Conservation (phyloP, 2,113 vertebrate genomes). For the Neolamprologus fasciatus region DNA sequence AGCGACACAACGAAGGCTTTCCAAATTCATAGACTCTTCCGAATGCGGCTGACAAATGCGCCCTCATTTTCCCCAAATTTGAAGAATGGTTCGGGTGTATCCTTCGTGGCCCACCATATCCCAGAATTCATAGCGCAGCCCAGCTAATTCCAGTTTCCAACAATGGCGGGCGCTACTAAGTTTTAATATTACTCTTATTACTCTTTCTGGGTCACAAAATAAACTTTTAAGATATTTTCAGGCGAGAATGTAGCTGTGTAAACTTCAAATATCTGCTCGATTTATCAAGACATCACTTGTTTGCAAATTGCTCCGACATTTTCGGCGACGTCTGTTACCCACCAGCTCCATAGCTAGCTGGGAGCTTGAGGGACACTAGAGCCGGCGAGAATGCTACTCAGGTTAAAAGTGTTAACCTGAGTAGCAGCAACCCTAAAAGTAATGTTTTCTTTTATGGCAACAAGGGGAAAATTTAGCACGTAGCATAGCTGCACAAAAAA, state of each 20-base stretch:
- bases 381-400: too few relatives aligned
- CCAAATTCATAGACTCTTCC: not conserved
- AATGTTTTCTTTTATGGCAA: conserved; percentile 52
- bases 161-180: not conserved
- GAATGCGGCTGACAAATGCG: not conserved
- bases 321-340: not conserved
- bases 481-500: not conserved
- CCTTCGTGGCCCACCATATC: not conserved
- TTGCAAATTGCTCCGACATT: not conserved
- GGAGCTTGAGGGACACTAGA: not conserved
- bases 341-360: not conserved
- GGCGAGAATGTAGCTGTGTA: not conserved
- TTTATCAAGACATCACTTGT: not conserved
- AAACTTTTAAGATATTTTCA: not conserved
- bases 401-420: too few relatives aligned
- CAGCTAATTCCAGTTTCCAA: not conserved
- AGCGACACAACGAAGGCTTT: not conserved
- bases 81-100: rapidly evolving
- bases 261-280: not conserved
- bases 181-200: not conserved
- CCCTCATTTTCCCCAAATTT: not conserved
- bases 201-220: not conserved
- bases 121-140: not conserved
- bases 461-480: conserved; percentile 24
- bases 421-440: conserved; percentile 67